Conservation (phyloP, 2,888 invertebrate genomes). For the Chironomus tentans region DNA sequence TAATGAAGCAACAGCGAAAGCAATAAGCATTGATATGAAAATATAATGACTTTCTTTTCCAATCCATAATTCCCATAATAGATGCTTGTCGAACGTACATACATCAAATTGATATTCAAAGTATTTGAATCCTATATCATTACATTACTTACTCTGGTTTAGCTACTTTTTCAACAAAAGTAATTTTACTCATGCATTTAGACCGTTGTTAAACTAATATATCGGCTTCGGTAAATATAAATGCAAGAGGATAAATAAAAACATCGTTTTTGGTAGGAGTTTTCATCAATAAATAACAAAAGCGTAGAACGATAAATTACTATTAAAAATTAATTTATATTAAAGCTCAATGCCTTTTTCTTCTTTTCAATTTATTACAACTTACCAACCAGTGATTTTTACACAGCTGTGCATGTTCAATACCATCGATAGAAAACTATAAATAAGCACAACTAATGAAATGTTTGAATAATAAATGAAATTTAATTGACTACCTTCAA, state of each 20-base stretch:
- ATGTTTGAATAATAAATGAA: conserved; percentile 17
- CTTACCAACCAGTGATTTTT: background rate
- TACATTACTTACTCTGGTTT: background rate
- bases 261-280: too few species aligned
- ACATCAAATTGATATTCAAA: background rate
- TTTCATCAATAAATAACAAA: too few species aligned
- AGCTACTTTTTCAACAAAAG: too few species aligned
- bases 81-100: background rate
- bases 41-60: conserved; percentile 19
- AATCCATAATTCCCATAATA: background rate
- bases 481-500: conserved; percentile 12
- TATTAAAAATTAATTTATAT: conserved; percentile 5
- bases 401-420: background rate
- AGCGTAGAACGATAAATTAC: too few species aligned
- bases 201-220: too few species aligned
- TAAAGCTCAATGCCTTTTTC: background rate
- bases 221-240: too few species aligned
- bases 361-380: background rate
- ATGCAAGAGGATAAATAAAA: too few species aligned
- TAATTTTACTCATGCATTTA: background rate
- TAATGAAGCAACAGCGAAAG: conserved; percentile 8
- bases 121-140: background rate
- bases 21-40: conserved; percentile 13
- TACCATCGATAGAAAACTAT: background rate
- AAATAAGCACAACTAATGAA: background rate